Conservation (phyloP, 2,113 vertebrate genomes). For the Pungitius pungitius region DNA sequence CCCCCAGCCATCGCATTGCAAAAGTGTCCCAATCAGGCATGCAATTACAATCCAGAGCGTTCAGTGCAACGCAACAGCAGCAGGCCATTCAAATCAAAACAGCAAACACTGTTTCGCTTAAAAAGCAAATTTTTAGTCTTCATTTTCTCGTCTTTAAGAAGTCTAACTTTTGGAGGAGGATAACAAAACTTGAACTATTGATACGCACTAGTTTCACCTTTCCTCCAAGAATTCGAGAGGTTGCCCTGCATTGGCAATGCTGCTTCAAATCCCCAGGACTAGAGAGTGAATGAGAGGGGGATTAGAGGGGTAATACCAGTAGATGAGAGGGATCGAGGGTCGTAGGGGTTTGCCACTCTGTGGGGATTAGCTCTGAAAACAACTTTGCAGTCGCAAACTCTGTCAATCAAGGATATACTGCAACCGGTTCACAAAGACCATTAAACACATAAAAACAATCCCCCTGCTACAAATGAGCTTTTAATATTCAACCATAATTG, state of each 20-base stretch:
- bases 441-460: constrained; percentile 16
- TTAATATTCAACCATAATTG: background rate
- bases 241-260: constrained; percentile 63
- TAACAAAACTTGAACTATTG: constrained; percentile 13
- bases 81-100: constrained; percentile 58
- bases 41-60: constrained; percentile 69
- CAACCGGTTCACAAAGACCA: constrained; percentile 14
- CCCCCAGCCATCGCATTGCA: constrained; percentile 41
- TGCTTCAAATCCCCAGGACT: constrained; percentile 80
- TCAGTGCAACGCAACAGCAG: constrained; percentile 53
- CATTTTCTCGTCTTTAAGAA: constrained; percentile 1
- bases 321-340: constrained; percentile 77
- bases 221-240: constrained; percentile 44
- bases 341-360: constrained; percentile 77
- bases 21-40: constrained; percentile 63
- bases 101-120: constrained; percentile 59
- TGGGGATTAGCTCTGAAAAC: constrained; percentile 82
- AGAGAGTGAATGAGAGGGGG: constrained; percentile 81
- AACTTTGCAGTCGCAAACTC: constrained; percentile 70
- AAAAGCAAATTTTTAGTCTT: constrained; percentile 36
- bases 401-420: constrained; percentile 66
- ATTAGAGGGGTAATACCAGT: constrained; percentile 86
- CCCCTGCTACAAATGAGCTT: constrained; percentile 1
- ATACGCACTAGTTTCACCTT: constrained; percentile 42
- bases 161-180: constrained; percentile 1